Evolutionary conservation across 2,888 invertebrate genomes (phyloP), one percentile per base, ranked within the genome.

Genomic region (Polymixis flavicincta): DNA sequence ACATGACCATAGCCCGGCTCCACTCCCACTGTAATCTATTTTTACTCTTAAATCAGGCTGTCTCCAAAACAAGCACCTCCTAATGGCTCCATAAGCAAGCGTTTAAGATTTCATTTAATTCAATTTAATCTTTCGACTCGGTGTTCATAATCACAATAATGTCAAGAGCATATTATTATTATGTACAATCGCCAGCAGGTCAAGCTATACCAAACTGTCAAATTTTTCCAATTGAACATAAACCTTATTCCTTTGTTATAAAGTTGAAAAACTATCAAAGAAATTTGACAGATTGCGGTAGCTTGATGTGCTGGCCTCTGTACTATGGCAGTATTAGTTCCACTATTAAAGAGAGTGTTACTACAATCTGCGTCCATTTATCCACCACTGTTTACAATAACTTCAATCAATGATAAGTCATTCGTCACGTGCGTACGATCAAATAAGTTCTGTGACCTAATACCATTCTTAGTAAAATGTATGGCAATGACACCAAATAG

Each of bases 371-470:
- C 42, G 28, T n/a, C 22, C 19, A 13, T 14, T 17, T 14, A 25
- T 0, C 0, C 42, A 17, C 28, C 42, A 25, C 9, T 28, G 52
- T 28, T 45, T n/a, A 54, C 63, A 14, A 25, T 7, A 7, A 8
- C 32, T 42, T 6, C 48, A 25, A 25, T 32, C 42, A 55, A 32
- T 52, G 55, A 28, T 45, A 19, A 64, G 71, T 50, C 32, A 45
- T 64, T 59, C 22, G 78, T 71, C 83, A 59, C 54, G 59, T 52
- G 67, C 59, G 22, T 17, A 17, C 13, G n/a, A 28, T 32, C 68
- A 45, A 57, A 74, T 59, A 32, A 50, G 54, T 60, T 37, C 57
- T 54, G 32, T 83, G 83, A 64, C 59, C 63, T 67, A 60, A 63
- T 67, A 32, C 13, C 28, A 22, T 66, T 69, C 22, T 17, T n/a